Evolutionary conservation across 2,797 vertebrate genomes (phyloP).

Genomic region (Petrocephalus sullivani): DNA sequence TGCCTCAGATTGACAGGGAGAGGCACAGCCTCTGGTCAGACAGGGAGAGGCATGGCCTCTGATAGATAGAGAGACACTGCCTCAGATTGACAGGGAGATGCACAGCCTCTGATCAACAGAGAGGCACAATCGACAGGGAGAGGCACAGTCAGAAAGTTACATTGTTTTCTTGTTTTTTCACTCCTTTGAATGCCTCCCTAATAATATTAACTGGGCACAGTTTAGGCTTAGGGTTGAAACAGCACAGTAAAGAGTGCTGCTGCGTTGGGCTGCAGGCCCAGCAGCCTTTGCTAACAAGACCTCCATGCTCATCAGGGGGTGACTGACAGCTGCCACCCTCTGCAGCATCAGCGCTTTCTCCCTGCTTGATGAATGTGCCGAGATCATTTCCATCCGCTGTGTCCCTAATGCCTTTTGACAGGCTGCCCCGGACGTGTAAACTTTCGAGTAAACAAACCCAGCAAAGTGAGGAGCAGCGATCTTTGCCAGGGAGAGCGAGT

Average conservation of each 20-base stretch:
- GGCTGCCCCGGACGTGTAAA: constrained; percentile 7
- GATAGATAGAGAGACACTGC: not conserved
- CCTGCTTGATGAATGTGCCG: constrained; percentile 8
- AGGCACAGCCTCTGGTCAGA: not conserved
- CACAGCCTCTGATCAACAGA: not conserved
- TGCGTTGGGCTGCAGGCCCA: not conserved
- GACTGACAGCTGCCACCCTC: constrained; percentile 22
- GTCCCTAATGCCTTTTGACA: constrained; percentile 28
- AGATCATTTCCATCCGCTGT: not conserved
- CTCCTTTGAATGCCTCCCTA: not conserved
- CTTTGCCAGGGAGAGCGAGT: constrained; percentile 21
- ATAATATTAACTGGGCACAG: not conserved
- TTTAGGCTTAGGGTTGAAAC: not conserved
- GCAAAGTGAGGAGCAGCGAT: constrained; percentile 13
- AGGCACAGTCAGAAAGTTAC: not conserved
- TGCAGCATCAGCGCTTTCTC: not conserved
- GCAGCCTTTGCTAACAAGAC: not conserved
- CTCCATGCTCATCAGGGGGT: not conserved
- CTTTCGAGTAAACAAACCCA: constrained; percentile 17
- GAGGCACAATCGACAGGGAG: too few relatives aligned
- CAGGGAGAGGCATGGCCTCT: too few relatives aligned
- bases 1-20: not conserved
- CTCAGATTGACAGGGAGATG: not conserved
- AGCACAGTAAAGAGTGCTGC: not conserved
- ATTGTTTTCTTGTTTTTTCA: not conserved